These are phyloP conservation scores for Burhinus bistriatus DNA, from an alignment of 2,113 vertebrate genomes.

Conservation along the genomic window DNA sequence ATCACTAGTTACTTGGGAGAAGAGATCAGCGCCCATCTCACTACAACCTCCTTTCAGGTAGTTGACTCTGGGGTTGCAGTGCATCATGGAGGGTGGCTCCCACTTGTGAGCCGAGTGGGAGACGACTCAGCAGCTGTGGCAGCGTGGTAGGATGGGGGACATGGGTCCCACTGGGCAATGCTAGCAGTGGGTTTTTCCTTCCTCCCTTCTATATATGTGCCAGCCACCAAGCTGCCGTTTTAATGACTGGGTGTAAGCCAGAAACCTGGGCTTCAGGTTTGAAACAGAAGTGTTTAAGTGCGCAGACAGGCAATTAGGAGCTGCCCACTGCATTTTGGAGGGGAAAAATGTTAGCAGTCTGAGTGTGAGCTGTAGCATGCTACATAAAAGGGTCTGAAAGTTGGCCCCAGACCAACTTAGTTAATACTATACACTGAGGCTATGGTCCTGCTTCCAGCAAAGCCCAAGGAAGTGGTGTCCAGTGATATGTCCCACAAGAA, in stretches of 20 bases:
- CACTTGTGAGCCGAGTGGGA: not conserved
- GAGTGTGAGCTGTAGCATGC: rapidly evolving
- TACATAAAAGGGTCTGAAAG: not conserved
- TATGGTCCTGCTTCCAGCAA: not conserved
- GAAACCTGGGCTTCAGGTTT: not conserved
- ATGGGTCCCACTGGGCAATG: rapidly evolving
- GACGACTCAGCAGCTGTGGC: not conserved
- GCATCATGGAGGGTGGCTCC: not conserved
- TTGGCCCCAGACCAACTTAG: rapidly evolving
- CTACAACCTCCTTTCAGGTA: too few species aligned
- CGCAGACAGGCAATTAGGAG: not conserved
- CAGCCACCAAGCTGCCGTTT: not conserved
- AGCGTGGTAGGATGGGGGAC: rapidly evolving
- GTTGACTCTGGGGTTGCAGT: not conserved
- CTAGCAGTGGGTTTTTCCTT: not conserved
- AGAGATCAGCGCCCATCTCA: too few species aligned
- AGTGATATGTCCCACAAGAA: not conserved
- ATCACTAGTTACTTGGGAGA: too few species aligned
- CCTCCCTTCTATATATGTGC: rapidly evolving
- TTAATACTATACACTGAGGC: not conserved
- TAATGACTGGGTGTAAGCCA: not conserved
- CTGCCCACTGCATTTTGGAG: not conserved
- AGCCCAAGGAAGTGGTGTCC: not conserved
- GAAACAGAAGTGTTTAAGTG: not conserved
- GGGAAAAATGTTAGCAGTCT: not conserved